phyloP scores from a whole-genome alignment of 1,140 invertebrate species.

The Ectropis grisescens region DNA sequence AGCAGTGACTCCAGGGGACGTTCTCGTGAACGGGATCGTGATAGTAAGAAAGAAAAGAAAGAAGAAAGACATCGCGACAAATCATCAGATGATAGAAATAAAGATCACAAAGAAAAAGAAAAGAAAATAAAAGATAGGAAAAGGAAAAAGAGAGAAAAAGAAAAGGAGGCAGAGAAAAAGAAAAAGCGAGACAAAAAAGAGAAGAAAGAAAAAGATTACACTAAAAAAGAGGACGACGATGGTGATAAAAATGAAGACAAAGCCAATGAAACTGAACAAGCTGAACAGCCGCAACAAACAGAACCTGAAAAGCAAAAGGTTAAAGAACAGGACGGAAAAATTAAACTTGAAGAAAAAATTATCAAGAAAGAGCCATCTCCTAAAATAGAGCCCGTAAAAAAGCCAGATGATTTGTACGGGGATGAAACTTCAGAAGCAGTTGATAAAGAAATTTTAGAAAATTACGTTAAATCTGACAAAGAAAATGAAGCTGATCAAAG shows the following conservation, averaged over 20 bases:
- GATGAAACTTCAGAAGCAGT: slow-evolving; percentile 53
- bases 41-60: slow-evolving; percentile 61
- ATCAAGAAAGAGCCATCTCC: slow-evolving; percentile 7
- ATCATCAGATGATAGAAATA: slow-evolving; percentile 38
- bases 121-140: slow-evolving; percentile 65
- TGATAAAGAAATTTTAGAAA: slow-evolving; percentile 63
- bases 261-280: slow-evolving; percentile 11
- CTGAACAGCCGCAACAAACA: slow-evolving; percentile 1
- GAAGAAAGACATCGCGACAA: slow-evolving; percentile 52
- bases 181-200: slow-evolving; percentile 65
- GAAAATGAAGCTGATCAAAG: not conserved
- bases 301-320: slow-evolving; percentile 7
- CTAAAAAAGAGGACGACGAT: slow-evolving; percentile 33
- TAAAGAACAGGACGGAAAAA: slow-evolving; percentile 6
- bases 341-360: slow-evolving; percentile 8
- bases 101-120: slow-evolving; percentile 58
- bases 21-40: slow-evolving; percentile 45
- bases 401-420: slow-evolving; percentile 49
- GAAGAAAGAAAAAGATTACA: slow-evolving; percentile 53
- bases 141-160: slow-evolving; percentile 59
- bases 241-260: slow-evolving; percentile 15
- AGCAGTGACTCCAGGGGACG: slow-evolving; percentile 55
- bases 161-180: slow-evolving; percentile 61
- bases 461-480: slow-evolving; percentile 51
- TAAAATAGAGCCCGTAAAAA: slow-evolving; percentile 21